These are phyloP conservation scores for Tetranychus cinnabarinus DNA, from an alignment of 1,140 invertebrate species.

Conservation along the genomic window DNA sequence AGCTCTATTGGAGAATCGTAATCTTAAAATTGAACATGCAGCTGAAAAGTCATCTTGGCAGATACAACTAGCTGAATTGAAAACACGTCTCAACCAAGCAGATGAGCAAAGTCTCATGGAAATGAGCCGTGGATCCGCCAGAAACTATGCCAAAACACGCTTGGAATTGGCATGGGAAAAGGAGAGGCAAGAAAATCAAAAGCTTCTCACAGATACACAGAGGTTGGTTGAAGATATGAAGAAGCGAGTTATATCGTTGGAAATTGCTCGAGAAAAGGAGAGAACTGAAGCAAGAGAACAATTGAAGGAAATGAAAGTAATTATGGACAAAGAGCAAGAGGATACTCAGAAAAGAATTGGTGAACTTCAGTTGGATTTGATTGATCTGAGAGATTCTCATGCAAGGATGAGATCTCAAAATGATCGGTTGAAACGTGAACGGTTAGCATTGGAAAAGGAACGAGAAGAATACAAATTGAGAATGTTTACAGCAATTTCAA, in stretches of 20 bases:
- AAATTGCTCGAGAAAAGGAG: slow-evolving; percentile 59
- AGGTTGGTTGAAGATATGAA: slow-evolving; percentile 57
- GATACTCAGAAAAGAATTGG: slow-evolving; percentile 58
- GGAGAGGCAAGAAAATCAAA: slow-evolving; percentile 71
- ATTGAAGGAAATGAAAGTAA: slow-evolving; percentile 54
- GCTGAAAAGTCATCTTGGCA: slow-evolving; percentile 66
- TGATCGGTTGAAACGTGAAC: slow-evolving; percentile 62
- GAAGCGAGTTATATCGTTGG: neutral
- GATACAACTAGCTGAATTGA: slow-evolving; percentile 64
- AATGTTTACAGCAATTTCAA: slow-evolving; percentile 1
- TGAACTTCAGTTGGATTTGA: slow-evolving; percentile 58
- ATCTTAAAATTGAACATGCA: slow-evolving; percentile 63
- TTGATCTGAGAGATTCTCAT: slow-evolving; percentile 67
- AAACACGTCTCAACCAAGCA: slow-evolving; percentile 72
- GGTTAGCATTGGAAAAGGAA: slow-evolving; percentile 55
- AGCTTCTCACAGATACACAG: slow-evolving; percentile 66
- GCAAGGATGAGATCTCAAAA: slow-evolving; percentile 74
- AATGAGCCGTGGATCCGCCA: slow-evolving; percentile 30
- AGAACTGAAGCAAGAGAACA: slow-evolving; percentile 57
- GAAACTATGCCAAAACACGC: slow-evolving; percentile 55
- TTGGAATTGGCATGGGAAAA: slow-evolving; percentile 89
- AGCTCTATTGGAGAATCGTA: slow-evolving; percentile 48
- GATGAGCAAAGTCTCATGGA: slow-evolving; percentile 20
- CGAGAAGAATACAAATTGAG: slow-evolving; percentile 12
- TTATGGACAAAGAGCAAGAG: slow-evolving; percentile 63